These are phyloP conservation scores for Heliconius melpomene DNA, from an alignment of 1,140 invertebrate genomes.

Conservation along the genomic window DNA sequence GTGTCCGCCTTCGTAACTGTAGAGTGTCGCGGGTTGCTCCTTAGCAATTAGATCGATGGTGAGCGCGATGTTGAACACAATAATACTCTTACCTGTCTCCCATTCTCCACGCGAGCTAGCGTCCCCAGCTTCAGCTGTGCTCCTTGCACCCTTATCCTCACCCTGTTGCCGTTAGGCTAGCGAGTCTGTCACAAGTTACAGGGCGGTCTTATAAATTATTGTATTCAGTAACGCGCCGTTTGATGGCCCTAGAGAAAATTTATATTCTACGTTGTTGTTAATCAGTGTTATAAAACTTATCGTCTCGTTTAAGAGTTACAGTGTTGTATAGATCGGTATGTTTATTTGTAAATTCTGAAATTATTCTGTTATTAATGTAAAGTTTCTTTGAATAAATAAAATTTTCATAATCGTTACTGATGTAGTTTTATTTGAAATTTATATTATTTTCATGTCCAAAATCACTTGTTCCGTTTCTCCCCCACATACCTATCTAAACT, in stretches of 20 bases:
- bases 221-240: conserved; percentile 62
- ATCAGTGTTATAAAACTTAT: conserved; percentile 79
- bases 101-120: background rate
- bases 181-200: conserved; percentile 33
- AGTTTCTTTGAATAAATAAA: conserved; percentile 80
- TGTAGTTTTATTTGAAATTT: conserved; percentile 60
- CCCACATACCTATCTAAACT: conserved; percentile 69
- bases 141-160: conserved; percentile 6
- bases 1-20: conserved; percentile 70
- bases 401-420: conserved; percentile 79
- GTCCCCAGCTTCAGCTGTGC: background rate
- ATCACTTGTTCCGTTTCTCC: conserved; percentile 39
- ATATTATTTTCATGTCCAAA: background rate
- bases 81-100: conserved; percentile 36
- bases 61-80: conserved; percentile 64
- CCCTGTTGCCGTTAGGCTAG: conserved; percentile 27
- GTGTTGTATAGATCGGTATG: conserved; percentile 79
- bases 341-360: conserved; percentile 78
- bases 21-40: conserved; percentile 68
- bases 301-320: conserved; percentile 79
- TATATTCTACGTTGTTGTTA: conserved; percentile 76
- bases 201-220: conserved; percentile 48
- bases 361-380: conserved; percentile 79
- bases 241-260: conserved; percentile 71
- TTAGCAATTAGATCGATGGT: conserved; percentile 73